A percentile compares a stretch with the other conserved stretches of the same genome.
These are phyloP conservation scores for Cryptops parisi DNA, from an alignment of 2,888 invertebrate genomes.

Conservation along the genomic window DNA sequence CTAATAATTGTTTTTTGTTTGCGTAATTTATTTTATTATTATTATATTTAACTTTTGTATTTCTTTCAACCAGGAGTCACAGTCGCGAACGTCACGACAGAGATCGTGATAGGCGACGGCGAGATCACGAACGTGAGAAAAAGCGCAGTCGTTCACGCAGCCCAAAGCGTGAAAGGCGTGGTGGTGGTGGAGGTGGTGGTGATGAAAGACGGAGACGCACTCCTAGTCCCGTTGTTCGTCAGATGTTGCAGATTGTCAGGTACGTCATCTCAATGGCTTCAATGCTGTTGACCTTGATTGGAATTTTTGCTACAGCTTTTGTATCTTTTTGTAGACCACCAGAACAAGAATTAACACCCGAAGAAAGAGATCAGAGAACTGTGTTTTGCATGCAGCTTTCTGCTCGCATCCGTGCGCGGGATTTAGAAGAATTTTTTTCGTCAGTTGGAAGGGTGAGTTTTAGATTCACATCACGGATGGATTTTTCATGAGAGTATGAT, in stretches of 20 bases:
- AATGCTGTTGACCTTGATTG: too few species aligned
- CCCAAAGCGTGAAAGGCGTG: slow-evolving; percentile 16
- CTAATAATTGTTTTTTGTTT: not conserved
- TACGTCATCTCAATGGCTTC: too few species aligned
- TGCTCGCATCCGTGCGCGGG: slow-evolving; percentile 80
- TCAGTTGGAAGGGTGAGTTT: slow-evolving; percentile 80
- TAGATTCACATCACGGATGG: not conserved
- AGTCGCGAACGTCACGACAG: slow-evolving; percentile 18
- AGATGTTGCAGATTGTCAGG: not conserved
- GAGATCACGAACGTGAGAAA: slow-evolving; percentile 20
- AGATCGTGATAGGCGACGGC: slow-evolving; percentile 20
- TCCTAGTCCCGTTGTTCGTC: slow-evolving; percentile 14
- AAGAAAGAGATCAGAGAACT: slow-evolving; percentile 96
- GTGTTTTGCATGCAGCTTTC: slow-evolving; percentile 98
- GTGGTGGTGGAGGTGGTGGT: too few species aligned
- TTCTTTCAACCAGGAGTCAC: not conserved
- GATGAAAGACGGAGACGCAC: slow-evolving; percentile 4
- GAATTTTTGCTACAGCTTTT: not conserved
- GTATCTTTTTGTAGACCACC: slow-evolving; percentile 9
- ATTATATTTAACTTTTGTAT: not conserved
- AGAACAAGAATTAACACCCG: slow-evolving; percentile 54
- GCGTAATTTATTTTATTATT: too few species aligned
- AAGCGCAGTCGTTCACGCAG: slow-evolving; percentile 10
- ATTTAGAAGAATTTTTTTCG: slow-evolving; percentile 96
- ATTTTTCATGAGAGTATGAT: not conserved